Evolutionary conservation across 2,888 invertebrate genomes (phyloP), one percentile per base, ranked within the genome.

Genomic region (Clistopyga incitator): DNA sequence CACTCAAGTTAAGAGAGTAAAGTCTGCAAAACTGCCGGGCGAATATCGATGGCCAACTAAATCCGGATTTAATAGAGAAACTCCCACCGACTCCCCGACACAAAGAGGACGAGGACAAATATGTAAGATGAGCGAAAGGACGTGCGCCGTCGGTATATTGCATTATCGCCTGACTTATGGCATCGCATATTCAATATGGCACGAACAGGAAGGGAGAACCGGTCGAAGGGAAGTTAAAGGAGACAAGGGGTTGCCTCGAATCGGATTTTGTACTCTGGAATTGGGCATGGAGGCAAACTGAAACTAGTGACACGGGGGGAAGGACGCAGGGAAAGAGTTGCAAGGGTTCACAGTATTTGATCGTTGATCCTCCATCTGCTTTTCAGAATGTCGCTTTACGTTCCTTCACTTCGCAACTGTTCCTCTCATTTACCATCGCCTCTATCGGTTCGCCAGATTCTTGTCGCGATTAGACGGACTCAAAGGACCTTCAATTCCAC

Each of bases 121-220:
- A 29, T 72, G 65, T 18, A 71, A 68, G 42, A 70, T 23, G 47
- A 6, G 29, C 18, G 50, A 23, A 38, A 25, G 38, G 20, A 45
- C 38, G 52, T 45, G 20, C 74, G 10, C 25, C 91, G 91, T 91
- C 91, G 89, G 91, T 91, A 92, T 91, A 91, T 91, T 91, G 88
- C 89, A 91, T 90, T 91, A 91, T 90, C 90, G 88, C 83, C 84
- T 88, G 88, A 91, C 90, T 89, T 90, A 90, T 88, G 88, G 88
- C 88, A 88, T 87, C 87, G 88, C 86, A 89, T 90, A 91, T 91
- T 90, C 87, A 90, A 90, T 91, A 91, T 90, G 90, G 61, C 68
- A 77, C 38, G 74, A 74, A 72, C 18, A 34, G 18, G 45, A 54
- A 72, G 67, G 79, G 76, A 59, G 70, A 25, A 79, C 67, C 29